These are phyloP conservation scores for Pseudomyrmex pallidus DNA, from an alignment of 1,140 invertebrate species.

Conservation along the genomic window DNA sequence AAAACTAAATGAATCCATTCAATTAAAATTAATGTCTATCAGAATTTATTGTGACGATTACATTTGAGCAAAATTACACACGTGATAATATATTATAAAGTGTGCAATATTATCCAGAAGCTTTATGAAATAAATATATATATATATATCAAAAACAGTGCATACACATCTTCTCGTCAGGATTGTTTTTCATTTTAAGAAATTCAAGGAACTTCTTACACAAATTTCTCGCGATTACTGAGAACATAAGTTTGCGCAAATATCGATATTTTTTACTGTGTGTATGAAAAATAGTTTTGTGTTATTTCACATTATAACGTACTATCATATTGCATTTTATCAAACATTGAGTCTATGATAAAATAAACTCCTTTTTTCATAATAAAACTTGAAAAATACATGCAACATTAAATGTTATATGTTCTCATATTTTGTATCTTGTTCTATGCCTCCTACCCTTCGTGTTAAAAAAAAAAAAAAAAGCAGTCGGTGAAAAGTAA, in stretches of 20 bases:
- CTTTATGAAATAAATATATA: slow-evolving; percentile 11
- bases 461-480: too few relatives aligned
- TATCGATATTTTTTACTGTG: background rate
- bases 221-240: background rate
- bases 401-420: background rate
- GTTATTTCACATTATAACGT: slow-evolving; percentile 2
- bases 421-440: too few relatives aligned
- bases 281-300: background rate
- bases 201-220: background rate
- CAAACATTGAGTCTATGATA: background rate
- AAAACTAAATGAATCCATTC: background rate
- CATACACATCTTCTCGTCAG: background rate
- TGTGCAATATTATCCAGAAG: background rate
- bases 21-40: too few relatives aligned
- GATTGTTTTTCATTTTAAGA: background rate
- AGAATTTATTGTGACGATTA: background rate
- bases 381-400: background rate
- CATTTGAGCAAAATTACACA: background rate
- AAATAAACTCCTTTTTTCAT: background rate
- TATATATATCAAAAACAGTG: background rate
- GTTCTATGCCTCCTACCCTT: too few relatives aligned
- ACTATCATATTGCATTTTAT: background rate
- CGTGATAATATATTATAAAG: background rate
- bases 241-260: background rate
- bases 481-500: too few relatives aligned